A percentile compares a stretch with the other conserved stretches of the same genome.
These are phyloP conservation scores for Morpho achilles DNA, from an alignment of 2,888 invertebrate genomes.

Conservation along the genomic window DNA sequence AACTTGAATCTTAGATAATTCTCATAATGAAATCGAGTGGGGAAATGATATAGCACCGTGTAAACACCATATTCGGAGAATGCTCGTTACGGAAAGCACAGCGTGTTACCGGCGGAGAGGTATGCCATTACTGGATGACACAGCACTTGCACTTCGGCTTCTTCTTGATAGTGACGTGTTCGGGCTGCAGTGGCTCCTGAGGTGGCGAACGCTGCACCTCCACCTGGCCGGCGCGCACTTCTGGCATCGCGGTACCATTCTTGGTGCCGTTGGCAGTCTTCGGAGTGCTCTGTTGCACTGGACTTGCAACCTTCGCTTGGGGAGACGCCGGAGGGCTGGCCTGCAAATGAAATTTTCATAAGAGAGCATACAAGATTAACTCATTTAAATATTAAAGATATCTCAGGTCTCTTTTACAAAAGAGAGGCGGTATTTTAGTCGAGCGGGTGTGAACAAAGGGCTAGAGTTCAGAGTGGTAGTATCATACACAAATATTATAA, in stretches of 20 bases:
- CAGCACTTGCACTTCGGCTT: constrained; percentile 97
- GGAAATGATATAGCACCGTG: constrained; percentile 64
- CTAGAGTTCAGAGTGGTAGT: too few species aligned
- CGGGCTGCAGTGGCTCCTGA: constrained; percentile 89
- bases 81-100: constrained; percentile 41
- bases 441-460: too few species aligned
- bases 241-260: constrained; percentile 61
- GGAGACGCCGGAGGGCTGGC: constrained; percentile 62
- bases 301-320: constrained; percentile 53
- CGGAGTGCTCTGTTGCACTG: constrained; percentile 54
- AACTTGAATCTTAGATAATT: constrained; percentile 32
- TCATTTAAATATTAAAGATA: too few species aligned
- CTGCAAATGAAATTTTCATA: constrained; percentile 32
- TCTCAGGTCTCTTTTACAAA: too few species aligned
- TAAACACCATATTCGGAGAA: constrained; percentile 48
- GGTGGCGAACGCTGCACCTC: constrained; percentile 87
- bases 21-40: constrained; percentile 37
- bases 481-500: too few species aligned
- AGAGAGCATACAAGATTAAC: too few species aligned
- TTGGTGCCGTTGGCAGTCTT: constrained; percentile 71
- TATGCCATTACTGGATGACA: constrained; percentile 87
- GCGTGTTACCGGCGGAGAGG: constrained; percentile 48
- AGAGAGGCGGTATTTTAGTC: too few species aligned
- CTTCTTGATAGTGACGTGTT: constrained; percentile 95
- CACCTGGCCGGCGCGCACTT: constrained; percentile 73